Conservation (phyloP, 2,888 invertebrate genomes). For the Cryptocephalus primarius region DNA sequence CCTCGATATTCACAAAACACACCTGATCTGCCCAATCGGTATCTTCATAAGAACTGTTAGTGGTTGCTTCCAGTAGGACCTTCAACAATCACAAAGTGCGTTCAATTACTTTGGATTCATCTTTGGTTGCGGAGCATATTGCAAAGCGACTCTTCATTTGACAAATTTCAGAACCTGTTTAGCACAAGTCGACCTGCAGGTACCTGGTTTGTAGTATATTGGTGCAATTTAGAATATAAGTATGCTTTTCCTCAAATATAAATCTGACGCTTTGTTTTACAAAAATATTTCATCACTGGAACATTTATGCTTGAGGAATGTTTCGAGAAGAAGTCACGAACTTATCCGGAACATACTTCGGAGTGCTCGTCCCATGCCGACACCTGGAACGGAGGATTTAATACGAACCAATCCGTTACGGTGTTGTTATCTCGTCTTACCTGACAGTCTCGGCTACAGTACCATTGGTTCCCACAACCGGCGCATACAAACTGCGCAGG, state of each 20-base stretch:
- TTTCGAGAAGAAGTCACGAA: not conserved
- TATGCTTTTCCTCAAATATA: no score
- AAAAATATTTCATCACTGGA: no score
- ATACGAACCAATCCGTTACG: not conserved
- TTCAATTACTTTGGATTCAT: not conserved
- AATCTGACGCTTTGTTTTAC: no score
- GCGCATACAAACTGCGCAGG: constrained; percentile 83
- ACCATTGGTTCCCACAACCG: constrained; percentile 88
- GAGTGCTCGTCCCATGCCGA: constrained; percentile 82
- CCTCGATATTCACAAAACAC: not conserved
- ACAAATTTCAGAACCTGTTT: not conserved
- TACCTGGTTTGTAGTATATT: not conserved
- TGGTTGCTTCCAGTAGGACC: not conserved
- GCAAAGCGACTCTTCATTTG: not conserved
- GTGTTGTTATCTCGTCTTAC: constrained; percentile 38
- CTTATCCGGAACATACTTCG: constrained; percentile 68
- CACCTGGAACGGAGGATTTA: constrained; percentile 45
- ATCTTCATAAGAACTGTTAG: no score
- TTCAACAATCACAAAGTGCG: not conserved
- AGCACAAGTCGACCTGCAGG: not conserved
- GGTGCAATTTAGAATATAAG: not conserved
- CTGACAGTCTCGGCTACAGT: constrained; percentile 89
- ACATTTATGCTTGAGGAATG: not conserved
- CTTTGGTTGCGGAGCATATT: not conserved
- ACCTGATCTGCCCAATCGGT: no score